Base-by-base conservation (phyloP, 2,888 invertebrate genomes). In the Nebria salina region DNA sequence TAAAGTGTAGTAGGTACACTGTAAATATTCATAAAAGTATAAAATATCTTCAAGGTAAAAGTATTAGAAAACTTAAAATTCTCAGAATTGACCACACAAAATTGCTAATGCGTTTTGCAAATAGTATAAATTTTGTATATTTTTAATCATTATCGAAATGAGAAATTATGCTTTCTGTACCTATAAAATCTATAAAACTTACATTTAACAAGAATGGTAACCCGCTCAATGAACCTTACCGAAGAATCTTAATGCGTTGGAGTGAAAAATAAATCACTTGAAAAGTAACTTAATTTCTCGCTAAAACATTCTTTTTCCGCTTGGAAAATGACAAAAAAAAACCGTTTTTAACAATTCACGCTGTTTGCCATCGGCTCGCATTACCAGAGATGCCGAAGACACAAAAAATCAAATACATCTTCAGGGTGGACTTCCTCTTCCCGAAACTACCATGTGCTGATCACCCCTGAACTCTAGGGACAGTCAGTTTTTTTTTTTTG, bases 21-120 rank as follows among this genome's bases (percentile, higher is more conserved):
- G 54, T 54, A 54, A 54, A 54, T 54, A 54, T 54, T 54, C 54
- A 54, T 54, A 54, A 54, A 54, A 54, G 54, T 54, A 54, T 54
- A 54, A 54, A 54, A 54, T 13, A 13, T 13, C 54, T 0, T 6
- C 54, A 54, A 54, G 54, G 54, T 54, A 6, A 54, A 54, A 54
- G 34, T 34, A 4, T 34, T 34, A 34, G 34, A 34, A 34, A 34
- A 34, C 20, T 34, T 34, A 5, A 34, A 34, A 5, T 34, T 34
- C 34, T 34, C 34, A 34, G 34, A 34, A 34, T 34, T 34, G 34
- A 5, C 34, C 34, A 34, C 2, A 34, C 34, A 34, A 34, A 34
- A 34, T 34, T 34, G 34, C 34, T 34, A 34, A 34, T 34, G 34
- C 5, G 5, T 34, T 34, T 34, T 34, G 34, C 34, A 34, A 34